phyloP scores from a whole-genome alignment of 2,888 invertebrate species.

The Elmis aenea region DNA sequence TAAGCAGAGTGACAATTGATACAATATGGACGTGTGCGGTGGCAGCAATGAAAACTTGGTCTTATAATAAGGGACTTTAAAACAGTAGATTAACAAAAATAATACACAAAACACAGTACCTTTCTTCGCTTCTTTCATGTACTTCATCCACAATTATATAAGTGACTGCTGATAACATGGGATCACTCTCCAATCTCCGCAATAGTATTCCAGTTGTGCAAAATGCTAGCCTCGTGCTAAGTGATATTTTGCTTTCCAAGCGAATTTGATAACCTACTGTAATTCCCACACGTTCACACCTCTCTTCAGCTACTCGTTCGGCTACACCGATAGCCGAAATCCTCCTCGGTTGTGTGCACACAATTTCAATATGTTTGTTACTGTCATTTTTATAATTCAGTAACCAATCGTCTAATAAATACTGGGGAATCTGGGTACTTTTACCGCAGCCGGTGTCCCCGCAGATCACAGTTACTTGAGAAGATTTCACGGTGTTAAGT shows the following conservation, averaged over 20 bases:
- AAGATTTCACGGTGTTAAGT: conserved; percentile 57
- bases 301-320: conserved; percentile 83
- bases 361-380: conserved; percentile 69
- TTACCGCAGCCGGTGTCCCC: conserved; percentile 85
- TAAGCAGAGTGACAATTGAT: too few species aligned
- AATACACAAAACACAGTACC: conserved; percentile 39
- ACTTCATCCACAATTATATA: conserved; percentile 89
- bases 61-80: too few species aligned
- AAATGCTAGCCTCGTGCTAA: conserved; percentile 77
- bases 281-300: conserved; percentile 72
- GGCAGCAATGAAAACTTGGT: too few species aligned
- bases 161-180: conserved; percentile 68
- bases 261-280: conserved; percentile 69
- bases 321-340: conserved; percentile 91
- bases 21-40: too few species aligned
- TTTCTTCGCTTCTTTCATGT: conserved; percentile 86
- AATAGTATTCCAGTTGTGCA: conserved; percentile 92
- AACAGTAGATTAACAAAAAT: too few species aligned
- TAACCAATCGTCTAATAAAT: conserved; percentile 83
- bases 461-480: conserved; percentile 68
- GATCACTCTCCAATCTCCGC: conserved; percentile 75
- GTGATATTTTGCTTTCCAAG: conserved; percentile 71
- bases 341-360: conserved; percentile 89
- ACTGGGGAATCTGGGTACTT: conserved; percentile 90
- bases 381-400: conserved; percentile 50